phyloP scores from a whole-genome alignment of 2,113 vertebrate genomes.

The Sigmodon hispidus region DNA sequence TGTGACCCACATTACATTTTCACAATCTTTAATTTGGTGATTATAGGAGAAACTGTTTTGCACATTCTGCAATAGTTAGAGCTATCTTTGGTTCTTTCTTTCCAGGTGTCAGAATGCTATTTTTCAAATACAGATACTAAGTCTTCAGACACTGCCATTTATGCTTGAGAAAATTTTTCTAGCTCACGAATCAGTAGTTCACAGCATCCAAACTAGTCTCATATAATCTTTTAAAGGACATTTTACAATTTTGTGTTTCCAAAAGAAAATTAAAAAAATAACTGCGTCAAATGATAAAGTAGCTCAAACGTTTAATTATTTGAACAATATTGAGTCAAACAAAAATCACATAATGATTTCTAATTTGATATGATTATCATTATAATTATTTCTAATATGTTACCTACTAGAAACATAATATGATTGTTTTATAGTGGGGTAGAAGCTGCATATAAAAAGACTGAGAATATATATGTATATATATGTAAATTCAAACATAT shows the following conservation, averaged over 20 bases:
- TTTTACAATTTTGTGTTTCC: conserved; percentile 6
- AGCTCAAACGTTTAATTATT: no score
- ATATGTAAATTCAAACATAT: conserved; percentile 59
- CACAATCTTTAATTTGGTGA: not conserved
- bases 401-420: conserved; percentile 27
- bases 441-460: conserved; percentile 1
- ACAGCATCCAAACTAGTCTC: not conserved
- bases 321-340: no score
- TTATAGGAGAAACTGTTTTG: not conserved
- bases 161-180: not conserved
- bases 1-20: conserved; percentile 19
- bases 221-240: not conserved
- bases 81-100: not conserved
- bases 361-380: conserved; percentile 31
- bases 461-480: not conserved
- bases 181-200: not conserved
- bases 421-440: not conserved
- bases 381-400: conserved; percentile 29
- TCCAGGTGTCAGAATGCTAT: not conserved
- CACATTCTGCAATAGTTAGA: not conserved
- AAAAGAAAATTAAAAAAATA: conserved; percentile 19
- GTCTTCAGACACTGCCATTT: not conserved
- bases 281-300: conserved; percentile 1
- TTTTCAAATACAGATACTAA: not conserved
- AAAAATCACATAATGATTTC: not conserved